phyloP scores from a whole-genome alignment of 2,797 vertebrate genomes.

The Helicolenus hilgendorfi region DNA sequence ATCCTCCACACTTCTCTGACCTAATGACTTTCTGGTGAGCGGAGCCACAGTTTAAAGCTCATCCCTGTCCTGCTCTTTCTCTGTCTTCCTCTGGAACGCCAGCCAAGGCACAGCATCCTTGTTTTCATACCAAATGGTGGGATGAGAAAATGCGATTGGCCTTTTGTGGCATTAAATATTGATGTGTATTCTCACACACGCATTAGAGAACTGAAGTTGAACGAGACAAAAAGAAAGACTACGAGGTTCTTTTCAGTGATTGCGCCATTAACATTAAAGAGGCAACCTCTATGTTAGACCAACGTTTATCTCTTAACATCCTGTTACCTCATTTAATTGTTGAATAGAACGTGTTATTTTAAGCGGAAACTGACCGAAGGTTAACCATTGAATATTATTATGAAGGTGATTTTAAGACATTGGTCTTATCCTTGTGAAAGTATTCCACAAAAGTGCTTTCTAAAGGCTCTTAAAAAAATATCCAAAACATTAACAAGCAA shows the following conservation, averaged over 20 bases:
- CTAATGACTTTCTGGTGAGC: constrained; percentile 88
- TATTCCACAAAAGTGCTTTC: background rate
- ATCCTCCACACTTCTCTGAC: constrained; percentile 88
- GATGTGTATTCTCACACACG: constrained; percentile 28
- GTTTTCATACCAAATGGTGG: constrained; percentile 58
- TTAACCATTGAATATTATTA: background rate
- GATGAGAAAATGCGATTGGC: constrained; percentile 54
- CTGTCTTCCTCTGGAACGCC: constrained; percentile 36
- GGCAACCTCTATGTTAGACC: background rate
- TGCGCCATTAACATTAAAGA: background rate
- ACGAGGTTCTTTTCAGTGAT: background rate
- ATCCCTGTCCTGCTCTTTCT: constrained; percentile 68
- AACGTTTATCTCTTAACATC: background rate
- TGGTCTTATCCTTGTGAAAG: background rate
- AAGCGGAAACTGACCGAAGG: background rate
- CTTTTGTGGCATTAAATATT: constrained; percentile 68
- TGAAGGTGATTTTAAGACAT: background rate
- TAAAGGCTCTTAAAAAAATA: background rate
- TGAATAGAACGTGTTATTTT: background rate
- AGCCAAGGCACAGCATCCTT: constrained; percentile 48
- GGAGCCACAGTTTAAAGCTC: constrained; percentile 75
- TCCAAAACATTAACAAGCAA: background rate
- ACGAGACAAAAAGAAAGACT: constrained; percentile 6
- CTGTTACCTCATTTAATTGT: background rate
- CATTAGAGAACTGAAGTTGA: background rate